phyloP scores from a whole-genome alignment of 2,888 invertebrate genomes.

The Netelia fuscicornis region DNA sequence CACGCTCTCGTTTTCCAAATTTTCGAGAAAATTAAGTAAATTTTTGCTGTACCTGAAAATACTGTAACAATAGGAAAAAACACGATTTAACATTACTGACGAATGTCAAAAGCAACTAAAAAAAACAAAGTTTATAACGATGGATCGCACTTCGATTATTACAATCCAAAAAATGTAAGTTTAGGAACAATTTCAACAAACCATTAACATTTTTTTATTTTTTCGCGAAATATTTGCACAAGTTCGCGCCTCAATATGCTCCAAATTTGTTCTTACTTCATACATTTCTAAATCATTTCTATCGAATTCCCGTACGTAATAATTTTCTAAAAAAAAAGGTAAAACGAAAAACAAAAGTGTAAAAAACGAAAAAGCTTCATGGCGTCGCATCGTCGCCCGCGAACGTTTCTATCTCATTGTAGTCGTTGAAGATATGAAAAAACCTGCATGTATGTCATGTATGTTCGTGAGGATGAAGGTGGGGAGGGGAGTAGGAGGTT shows the following conservation, averaged over 20 bases:
- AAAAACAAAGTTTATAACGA: slow-evolving; percentile 26
- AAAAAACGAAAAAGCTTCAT: slow-evolving; percentile 36
- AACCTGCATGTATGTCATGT: slow-evolving; percentile 46
- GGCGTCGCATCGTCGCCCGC: slow-evolving; percentile 44
- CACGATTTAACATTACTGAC: slow-evolving; percentile 33
- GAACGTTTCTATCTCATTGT: slow-evolving; percentile 59
- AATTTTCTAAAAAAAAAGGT: slow-evolving; percentile 9
- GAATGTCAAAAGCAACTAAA: not conserved
- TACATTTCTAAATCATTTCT: too few relatives aligned
- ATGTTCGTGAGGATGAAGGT: slow-evolving; percentile 24
- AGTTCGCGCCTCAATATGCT: too few relatives aligned
- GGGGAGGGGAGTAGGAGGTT: not conserved
- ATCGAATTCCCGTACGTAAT: not conserved
- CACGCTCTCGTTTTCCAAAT: slow-evolving; percentile 34
- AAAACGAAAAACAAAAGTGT: slow-evolving; percentile 1
- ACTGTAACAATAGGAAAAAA: not conserved
- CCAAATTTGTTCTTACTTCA: too few relatives aligned
- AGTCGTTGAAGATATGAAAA: slow-evolving; percentile 61
- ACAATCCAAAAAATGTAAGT: not conserved
- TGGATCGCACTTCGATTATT: not conserved
- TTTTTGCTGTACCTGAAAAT: slow-evolving; percentile 18
- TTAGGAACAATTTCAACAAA: not conserved
- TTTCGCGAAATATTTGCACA: too few relatives aligned
- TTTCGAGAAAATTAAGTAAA: slow-evolving; percentile 21
- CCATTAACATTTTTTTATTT: not conserved